These are phyloP conservation scores for Pterocles orientalis DNA, from an alignment of 2,113 vertebrate genomes.

Conservation along the genomic window DNA sequence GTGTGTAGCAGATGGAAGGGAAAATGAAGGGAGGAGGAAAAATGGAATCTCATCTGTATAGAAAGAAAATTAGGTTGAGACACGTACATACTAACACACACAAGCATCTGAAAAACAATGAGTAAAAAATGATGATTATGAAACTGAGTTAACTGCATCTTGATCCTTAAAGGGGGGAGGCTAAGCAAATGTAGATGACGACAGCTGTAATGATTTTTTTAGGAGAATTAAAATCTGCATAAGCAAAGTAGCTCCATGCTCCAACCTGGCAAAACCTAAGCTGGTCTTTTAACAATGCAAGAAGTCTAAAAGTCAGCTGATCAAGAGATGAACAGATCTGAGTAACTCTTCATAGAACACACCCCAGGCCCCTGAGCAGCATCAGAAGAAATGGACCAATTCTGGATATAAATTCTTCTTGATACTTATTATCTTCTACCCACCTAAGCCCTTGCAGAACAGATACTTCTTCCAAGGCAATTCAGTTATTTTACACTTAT, in stretches of 20 bases:
- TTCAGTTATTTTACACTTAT: not conserved
- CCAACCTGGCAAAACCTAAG: not conserved
- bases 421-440: not conserved
- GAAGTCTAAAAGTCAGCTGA: not conserved
- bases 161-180: not conserved
- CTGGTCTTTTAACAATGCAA: not conserved
- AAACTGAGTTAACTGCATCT: not conserved
- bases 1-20: not conserved
- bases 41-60: not conserved
- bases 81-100: not conserved
- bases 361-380: not conserved
- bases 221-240: not conserved
- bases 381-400: not conserved
- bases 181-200: not conserved
- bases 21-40: not conserved
- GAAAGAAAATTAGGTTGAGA: not conserved
- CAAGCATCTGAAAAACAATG: not conserved
- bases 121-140: not conserved
- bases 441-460: not conserved
- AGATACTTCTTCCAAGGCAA: not conserved
- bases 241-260: not conserved
- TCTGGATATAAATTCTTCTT: not conserved
- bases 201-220: not conserved
- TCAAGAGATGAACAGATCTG: not conserved
- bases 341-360: not conserved